These are phyloP conservation scores for Nerophis ophidion DNA, from an alignment of 2,113 vertebrate species.

Conservation along the genomic window DNA sequence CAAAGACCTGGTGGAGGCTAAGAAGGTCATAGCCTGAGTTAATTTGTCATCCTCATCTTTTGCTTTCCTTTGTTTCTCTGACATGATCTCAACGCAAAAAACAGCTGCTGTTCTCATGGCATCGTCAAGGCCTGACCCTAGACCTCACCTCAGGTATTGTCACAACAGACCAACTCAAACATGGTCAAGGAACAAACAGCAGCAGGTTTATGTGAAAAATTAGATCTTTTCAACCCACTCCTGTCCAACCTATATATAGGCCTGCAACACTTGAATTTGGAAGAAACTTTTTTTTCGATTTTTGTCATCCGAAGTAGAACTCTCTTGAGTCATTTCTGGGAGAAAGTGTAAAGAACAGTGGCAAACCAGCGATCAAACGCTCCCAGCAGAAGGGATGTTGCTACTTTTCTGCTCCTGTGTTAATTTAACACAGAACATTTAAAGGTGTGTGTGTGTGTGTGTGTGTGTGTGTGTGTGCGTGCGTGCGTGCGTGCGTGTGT, in stretches of 20 bases:
- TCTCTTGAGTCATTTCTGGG: constrained; percentile 41
- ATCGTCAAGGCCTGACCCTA: constrained; percentile 45
- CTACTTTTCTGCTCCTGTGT: constrained; percentile 25
- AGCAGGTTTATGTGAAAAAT: background rate
- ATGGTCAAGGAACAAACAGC: constrained; percentile 19
- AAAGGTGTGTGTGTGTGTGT: constrained; percentile 39
- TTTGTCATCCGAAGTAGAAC: constrained; percentile 38
- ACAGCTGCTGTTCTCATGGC: constrained; percentile 39
- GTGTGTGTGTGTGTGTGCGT: constrained; percentile 19
- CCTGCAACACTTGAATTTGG: constrained; percentile 66
- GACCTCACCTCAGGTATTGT: constrained; percentile 72
- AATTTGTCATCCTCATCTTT: background rate
- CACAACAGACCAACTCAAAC: constrained; percentile 38
- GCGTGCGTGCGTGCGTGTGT: constrained; percentile 29
- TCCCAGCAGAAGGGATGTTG: constrained; percentile 15
- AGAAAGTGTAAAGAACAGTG: constrained; percentile 18
- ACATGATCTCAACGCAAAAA: constrained; percentile 31
- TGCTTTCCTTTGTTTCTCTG: constrained; percentile 18
- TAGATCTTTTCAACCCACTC: constrained; percentile 1
- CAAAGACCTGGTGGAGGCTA: constrained; percentile 45
- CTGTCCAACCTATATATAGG: constrained; percentile 21
- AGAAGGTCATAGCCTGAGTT: constrained; percentile 50
- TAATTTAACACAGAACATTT: constrained; percentile 34
- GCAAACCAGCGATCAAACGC: constrained; percentile 15
- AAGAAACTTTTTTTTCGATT: constrained; percentile 20